These are phyloP conservation scores for Luperina nickerlii DNA, from an alignment of 2,888 invertebrate genomes.

Conservation along the genomic window DNA sequence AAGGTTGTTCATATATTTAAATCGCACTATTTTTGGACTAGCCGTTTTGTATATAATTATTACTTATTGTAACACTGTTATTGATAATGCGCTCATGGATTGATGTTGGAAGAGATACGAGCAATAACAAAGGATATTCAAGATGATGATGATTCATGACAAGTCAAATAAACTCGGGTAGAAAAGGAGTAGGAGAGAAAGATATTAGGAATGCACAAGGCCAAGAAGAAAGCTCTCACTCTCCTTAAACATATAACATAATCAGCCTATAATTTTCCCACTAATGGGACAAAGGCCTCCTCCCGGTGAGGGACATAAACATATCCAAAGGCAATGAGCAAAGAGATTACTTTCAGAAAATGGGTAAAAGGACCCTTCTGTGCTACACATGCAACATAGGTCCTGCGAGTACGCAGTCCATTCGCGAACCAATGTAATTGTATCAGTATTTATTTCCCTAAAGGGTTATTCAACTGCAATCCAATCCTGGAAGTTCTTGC, in stretches of 20 bases:
- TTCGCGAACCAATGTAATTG: not conserved
- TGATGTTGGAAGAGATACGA: not conserved
- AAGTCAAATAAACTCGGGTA: not conserved
- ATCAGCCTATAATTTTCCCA: not conserved
- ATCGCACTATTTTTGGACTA: constrained; percentile 47
- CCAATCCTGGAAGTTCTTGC: not conserved
- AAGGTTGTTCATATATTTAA: constrained; percentile 59
- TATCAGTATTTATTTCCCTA: not conserved
- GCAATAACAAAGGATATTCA: not conserved
- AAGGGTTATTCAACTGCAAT: not conserved
- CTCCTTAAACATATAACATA: not conserved
- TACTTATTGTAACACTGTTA: constrained; percentile 25
- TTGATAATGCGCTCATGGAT: constrained; percentile 25
- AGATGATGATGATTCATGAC: not conserved
- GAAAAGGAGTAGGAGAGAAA: not conserved
- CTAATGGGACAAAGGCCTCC: too few relatives aligned
- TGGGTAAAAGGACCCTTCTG: not conserved
- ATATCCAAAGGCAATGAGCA: not conserved
- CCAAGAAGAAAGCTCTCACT: not conserved
- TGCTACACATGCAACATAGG: not conserved
- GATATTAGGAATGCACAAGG: not conserved
- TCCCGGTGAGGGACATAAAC: not conserved
- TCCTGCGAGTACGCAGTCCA: not conserved
- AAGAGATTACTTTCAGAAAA: not conserved
- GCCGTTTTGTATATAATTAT: constrained; percentile 42